Evolutionary conservation across 2,113 vertebrate genomes (phyloP), one percentile per base, ranked within the genome.

Genomic region (Elachura formosa): DNA sequence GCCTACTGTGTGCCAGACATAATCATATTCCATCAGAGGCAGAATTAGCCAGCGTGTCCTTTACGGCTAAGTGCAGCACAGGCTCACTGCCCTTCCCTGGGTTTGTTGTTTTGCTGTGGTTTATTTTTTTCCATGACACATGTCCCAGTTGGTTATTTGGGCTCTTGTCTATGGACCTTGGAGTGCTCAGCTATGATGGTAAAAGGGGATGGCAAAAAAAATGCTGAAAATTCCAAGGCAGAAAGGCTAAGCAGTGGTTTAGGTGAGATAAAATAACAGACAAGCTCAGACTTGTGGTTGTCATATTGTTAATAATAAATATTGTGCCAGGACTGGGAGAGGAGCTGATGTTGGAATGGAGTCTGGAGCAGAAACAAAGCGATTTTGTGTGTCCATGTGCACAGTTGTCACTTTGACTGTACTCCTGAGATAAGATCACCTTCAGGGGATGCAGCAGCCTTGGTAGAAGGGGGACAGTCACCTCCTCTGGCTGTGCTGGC

Each of bases 21-120:
- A 90, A 94, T 91, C 83, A 63, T 63, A 94, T 91, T 95, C 92
- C 85, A 66, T 83, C 85, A 77, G 83, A 90, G 21, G 61, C 73
- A 92, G 56, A 63, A 58, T 26, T 48, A 94, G 33, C 19, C 71
- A 49, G 80, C 1, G 23, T 31, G 85, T 58, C 68, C 75, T 69
- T 49, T 72, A 34, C 24, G 79, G 68, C 45, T 38, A 41, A 77
- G 33, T n/a, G 59, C 34, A 84, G 46, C 33, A 71, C 43, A 62
- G 41, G 33, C 8, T 78, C 71, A 29, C 5, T 71, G 63, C 19
- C 12, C 46, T 69, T 73, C 34, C 55, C 19, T 41, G 36, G 43
- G 18, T 34, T 93, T 66, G 12, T 16, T 85, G 33, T 31, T 75
- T 56, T 75, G 28, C 14, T 56, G 5, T 11, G 16, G 8, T 14